Conservation (phyloP, 1,140 invertebrate species). For the Platorchestia sp. region DNA sequence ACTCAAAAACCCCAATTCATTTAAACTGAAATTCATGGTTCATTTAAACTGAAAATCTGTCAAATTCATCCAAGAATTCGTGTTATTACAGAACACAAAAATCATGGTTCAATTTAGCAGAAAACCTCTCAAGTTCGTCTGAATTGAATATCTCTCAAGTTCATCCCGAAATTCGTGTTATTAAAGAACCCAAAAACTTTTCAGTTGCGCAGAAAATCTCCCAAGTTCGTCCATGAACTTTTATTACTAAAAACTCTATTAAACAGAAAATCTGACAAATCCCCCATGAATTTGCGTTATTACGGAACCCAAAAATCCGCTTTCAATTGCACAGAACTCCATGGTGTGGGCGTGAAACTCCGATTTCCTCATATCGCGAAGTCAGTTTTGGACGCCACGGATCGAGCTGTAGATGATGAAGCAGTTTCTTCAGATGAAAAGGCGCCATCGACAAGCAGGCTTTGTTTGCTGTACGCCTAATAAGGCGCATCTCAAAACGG, state of each 20-base stretch:
- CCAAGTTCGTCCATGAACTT: no score
- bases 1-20: background rate
- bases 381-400: background rate
- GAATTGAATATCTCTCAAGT: background rate
- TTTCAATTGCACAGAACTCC: background rate
- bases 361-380: background rate
- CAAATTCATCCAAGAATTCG: no score
- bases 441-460: slow-evolving; percentile 37
- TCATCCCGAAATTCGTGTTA: background rate
- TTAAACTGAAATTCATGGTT: background rate
- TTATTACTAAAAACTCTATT: no score
- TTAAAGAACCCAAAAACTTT: background rate
- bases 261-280: background rate
- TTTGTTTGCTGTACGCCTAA: slow-evolving; percentile 43
- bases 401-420: background rate
- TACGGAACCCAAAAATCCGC: background rate
- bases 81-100: no score
- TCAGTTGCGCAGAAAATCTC: no score
- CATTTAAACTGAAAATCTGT: background rate
- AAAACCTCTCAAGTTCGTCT: background rate
- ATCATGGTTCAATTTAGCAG: background rate
- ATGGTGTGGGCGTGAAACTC: background rate
- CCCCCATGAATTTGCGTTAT: background rate
- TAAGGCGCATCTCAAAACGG: slow-evolving; percentile 27
- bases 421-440: slow-evolving; percentile 35